A percentile compares a stretch with the other conserved stretches of the same genome.
Evolutionary conservation across 2,113 vertebrate genomes (phyloP).

Genomic region (Theristicus caerulescens): DNA sequence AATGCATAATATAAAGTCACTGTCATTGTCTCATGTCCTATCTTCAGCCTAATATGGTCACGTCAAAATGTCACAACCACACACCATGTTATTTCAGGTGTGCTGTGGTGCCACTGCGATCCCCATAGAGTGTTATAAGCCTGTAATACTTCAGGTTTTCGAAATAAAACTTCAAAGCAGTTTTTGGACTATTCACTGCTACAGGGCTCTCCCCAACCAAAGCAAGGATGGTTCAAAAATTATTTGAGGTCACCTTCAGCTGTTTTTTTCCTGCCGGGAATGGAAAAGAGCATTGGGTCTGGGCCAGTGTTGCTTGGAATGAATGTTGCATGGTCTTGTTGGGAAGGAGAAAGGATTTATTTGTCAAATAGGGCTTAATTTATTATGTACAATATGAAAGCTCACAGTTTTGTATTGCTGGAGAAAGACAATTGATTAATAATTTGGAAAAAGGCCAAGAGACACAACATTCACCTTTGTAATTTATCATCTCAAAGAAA

Average conservation of each 20-base stretch:
- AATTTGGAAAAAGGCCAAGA: slow-evolving; percentile 25
- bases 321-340: background rate
- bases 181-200: background rate
- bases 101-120: background rate
- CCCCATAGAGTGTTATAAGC: background rate
- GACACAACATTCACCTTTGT: background rate
- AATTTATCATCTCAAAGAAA: background rate
- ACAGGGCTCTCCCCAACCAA: background rate
- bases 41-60: background rate
- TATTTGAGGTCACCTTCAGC: background rate
- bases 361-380: slow-evolving; percentile 4
- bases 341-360: background rate
- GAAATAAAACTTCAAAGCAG: background rate
- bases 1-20: background rate
- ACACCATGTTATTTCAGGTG: background rate
- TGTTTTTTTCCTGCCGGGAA: background rate
- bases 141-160: background rate
- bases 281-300: background rate
- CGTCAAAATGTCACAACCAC: background rate
- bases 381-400: background rate
- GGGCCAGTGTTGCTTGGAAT: background rate
- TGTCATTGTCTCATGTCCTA: background rate
- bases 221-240: background rate
- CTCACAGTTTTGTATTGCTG: background rate
- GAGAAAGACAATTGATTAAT: background rate